Percentiles rank a stretch among this genome's conserved stretches.
Conservation (phyloP, 2,888 invertebrate genomes). For the Pterostichus madidus region DNA sequence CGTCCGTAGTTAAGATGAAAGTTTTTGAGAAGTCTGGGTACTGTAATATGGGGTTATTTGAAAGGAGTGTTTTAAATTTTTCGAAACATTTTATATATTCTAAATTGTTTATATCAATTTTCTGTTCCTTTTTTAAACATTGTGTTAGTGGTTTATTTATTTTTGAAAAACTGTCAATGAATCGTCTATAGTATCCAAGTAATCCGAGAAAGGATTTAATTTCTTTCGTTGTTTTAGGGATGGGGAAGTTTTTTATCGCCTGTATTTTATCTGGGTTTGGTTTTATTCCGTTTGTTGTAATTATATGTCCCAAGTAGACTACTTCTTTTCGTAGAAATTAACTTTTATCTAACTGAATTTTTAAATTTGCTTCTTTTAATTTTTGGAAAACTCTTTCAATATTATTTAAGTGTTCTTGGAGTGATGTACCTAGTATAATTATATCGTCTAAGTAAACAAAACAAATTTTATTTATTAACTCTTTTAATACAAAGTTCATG, state of each 20-base stretch:
- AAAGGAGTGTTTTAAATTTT: constrained; percentile 67
- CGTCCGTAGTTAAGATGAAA: constrained; percentile 72
- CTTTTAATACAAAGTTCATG: constrained; percentile 68
- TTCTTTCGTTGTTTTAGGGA: no score
- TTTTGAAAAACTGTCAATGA: no score
- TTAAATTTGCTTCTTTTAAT: constrained; percentile 68
- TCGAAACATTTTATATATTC: constrained; percentile 64
- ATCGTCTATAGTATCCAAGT: no score
- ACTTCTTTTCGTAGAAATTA: constrained; percentile 70
- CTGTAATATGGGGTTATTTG: constrained; percentile 69
- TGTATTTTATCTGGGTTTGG: no score
- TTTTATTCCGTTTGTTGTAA: no score
- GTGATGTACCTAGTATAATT: constrained; percentile 67
- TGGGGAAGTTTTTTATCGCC: no score
- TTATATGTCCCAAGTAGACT: constrained; percentile 71
- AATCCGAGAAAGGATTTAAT: no score
- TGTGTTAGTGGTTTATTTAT: no score
- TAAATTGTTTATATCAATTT: no score
- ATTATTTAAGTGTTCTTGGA: no score
- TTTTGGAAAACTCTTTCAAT: constrained; percentile 68
- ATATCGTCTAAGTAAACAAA: constrained; percentile 72
- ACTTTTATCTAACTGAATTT: constrained; percentile 69
- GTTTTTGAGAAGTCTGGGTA: constrained; percentile 71
- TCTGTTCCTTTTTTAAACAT: no score
- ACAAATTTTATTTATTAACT: constrained; percentile 65